A percentile compares a stretch with the other conserved stretches of the same genome.
These are phyloP conservation scores for Caenorhabditis briggsae DNA, from an alignment of 1,140 invertebrate species.

Conservation along the genomic window DNA sequence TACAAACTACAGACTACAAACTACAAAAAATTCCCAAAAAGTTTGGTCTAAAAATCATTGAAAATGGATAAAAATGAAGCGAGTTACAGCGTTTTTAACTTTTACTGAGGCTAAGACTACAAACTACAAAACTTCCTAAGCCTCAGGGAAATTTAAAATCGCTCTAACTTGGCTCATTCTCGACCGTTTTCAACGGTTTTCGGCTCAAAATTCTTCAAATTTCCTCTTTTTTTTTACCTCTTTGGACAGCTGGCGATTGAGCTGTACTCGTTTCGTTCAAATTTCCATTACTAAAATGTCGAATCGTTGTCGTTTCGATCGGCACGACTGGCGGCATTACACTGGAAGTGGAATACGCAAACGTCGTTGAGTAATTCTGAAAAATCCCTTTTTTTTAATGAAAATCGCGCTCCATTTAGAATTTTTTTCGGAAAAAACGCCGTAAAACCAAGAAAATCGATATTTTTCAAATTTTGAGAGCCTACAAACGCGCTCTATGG, in stretches of 20 bases:
- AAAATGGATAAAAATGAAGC: neutral
- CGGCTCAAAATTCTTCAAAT: too few species aligned
- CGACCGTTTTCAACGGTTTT: too few species aligned
- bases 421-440: too few species aligned
- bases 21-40: neutral
- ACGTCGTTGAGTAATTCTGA: conserved; percentile 35
- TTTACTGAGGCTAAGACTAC: neutral
- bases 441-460: too few species aligned
- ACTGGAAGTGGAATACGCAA: conserved; percentile 46
- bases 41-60: neutral
- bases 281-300: conserved; percentile 41
- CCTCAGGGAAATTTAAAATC: neutral
- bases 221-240: neutral
- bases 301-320: conserved; percentile 43
- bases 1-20: neutral
- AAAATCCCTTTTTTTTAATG: neutral
- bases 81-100: neutral
- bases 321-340: conserved; percentile 43
- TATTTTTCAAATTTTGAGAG: too few species aligned
- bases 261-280: conserved; percentile 11
- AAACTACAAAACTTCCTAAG: neutral
- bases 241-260: neutral
- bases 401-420: too few species aligned
- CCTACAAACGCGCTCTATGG: too few species aligned
- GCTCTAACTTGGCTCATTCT: too few species aligned